Percentiles rank a stretch among this genome's conserved stretches.
Evolutionary conservation across 1,140 invertebrate genomes (phyloP).

Genomic region (Lutraria rhynchaena): DNA sequence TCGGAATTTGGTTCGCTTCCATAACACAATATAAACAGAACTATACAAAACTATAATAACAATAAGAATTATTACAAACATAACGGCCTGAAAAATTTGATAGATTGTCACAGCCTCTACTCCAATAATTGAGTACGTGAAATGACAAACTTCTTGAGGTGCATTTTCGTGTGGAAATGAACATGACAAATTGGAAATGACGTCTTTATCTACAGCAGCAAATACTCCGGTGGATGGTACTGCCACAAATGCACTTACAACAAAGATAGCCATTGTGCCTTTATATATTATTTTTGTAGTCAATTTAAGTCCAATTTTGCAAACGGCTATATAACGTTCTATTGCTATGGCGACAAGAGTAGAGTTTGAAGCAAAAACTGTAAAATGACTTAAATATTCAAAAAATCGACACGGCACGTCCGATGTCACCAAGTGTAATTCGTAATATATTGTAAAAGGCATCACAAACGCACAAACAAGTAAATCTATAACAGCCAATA

Average conservation of each 20-base stretch:
- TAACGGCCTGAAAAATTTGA: constrained; percentile 64
- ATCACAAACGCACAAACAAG: constrained; percentile 69
- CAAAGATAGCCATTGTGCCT: constrained; percentile 65
- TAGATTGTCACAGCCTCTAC: constrained; percentile 58
- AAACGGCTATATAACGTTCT: constrained; percentile 72
- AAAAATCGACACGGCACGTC: constrained; percentile 67
- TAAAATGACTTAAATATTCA: constrained; percentile 71
- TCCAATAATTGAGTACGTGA: constrained; percentile 69
- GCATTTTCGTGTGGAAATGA: constrained; percentile 57
- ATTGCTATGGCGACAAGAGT: constrained; percentile 73
- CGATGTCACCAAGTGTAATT: constrained; percentile 68
- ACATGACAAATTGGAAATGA: constrained; percentile 63
- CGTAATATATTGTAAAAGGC: constrained; percentile 73
- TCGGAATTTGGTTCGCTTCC: constrained; percentile 67
- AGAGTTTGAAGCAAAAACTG: constrained; percentile 66
- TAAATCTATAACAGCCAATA: constrained; percentile 71
- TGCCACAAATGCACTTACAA: constrained; percentile 63
- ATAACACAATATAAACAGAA: constrained; percentile 67
- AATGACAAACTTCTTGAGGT: constrained; percentile 66
- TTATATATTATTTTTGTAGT: constrained; percentile 64
- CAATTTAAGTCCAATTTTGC: constrained; percentile 58
- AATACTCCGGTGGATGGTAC: constrained; percentile 70
- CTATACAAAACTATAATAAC: constrained; percentile 71
- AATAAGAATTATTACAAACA: constrained; percentile 64
- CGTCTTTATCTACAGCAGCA: constrained; percentile 64